Evolutionary conservation across 2,113 vertebrate genomes (phyloP), one percentile per base, ranked within the genome.

Genomic region (Psilopsiagon aymara): DNA sequence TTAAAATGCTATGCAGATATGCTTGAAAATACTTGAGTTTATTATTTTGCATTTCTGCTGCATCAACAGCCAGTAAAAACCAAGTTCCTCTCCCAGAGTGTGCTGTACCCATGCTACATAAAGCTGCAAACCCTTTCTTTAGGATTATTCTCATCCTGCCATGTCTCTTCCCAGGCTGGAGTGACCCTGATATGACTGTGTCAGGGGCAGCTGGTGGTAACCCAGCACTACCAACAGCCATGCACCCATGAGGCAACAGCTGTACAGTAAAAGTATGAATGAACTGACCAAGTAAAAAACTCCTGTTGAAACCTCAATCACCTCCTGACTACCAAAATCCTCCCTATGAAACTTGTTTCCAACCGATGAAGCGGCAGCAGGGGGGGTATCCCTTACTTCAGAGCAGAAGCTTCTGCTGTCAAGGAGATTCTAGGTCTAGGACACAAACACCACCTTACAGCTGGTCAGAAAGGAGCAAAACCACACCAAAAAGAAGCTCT

Each of bases 61-160:
- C 74, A 66, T 35, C 49, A 11, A 64, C 3, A 1, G 47, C 67
- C 67, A 47, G 29, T 43, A 49, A 49, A 57, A 35, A 35, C 16
- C 35, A 3, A 17, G 19, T 35, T 80, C 25, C 67, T 47, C n/a
- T 47, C 15, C 47, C 46, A 28, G 9, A 57, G 47, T 0, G 10
- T 2, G 0, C 55, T 10, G 21, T 8, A 13, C n/a, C 49, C 23
- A 15, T 0, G 1, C 29, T 41, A 4, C 4, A 17, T 24, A n/a
- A n/a, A n/a, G 15, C 17, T 23, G 25, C 68, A 73, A 74, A 35
- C 17, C 59, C 25, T 24, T n/a, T 41, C n/a, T 43, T 47, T 11
- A 31, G n/a, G 41, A n/a, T 73, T 47, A 80, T 55, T 35, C 57
- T 59, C 33, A 59, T 15, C n/a, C 33, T 35, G 44, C 7, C 27